Evolutionary conservation across 2,888 invertebrate genomes (phyloP).

Genomic region (Teleogryllus oceanicus): DNA sequence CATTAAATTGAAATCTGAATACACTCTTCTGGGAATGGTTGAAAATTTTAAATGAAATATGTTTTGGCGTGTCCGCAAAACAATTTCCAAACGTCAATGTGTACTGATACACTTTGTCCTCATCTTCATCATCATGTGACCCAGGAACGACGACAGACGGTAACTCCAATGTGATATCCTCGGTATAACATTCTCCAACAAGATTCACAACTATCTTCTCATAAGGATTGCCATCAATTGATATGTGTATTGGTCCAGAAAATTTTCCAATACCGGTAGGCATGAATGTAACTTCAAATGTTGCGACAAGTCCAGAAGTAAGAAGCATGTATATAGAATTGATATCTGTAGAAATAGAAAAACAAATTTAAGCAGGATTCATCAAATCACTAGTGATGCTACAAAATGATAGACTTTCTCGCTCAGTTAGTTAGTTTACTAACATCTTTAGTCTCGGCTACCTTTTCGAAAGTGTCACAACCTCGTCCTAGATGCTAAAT

Average conservation of each 20-base stretch:
- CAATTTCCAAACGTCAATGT: constrained; percentile 47
- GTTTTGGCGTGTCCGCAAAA: constrained; percentile 45
- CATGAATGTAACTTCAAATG: constrained; percentile 44
- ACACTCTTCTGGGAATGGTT: constrained; percentile 47
- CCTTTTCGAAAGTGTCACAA: too few relatives aligned
- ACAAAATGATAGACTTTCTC: too few relatives aligned
- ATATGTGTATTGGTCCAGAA: constrained; percentile 46
- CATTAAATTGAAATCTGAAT: constrained; percentile 49
- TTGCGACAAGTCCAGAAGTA: constrained; percentile 38
- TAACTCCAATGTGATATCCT: constrained; percentile 50
- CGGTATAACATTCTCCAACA: constrained; percentile 51
- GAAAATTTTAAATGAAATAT: constrained; percentile 47
- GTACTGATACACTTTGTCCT: constrained; percentile 37
- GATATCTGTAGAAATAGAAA: too few relatives aligned
- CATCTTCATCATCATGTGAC: background rate
- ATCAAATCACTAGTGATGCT: too few relatives aligned
- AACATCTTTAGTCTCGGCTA: too few relatives aligned
- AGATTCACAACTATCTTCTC: constrained; percentile 52
- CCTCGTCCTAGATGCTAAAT: too few relatives aligned
- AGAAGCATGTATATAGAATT: too few relatives aligned
- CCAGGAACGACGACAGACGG: constrained; percentile 35
- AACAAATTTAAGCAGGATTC: too few relatives aligned
- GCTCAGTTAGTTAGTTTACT: too few relatives aligned
- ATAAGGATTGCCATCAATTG: constrained; percentile 56
- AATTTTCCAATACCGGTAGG: constrained; percentile 42